Base-by-base conservation (phyloP, 1,140 invertebrate species). In the Lasaia peninsularis region DNA sequence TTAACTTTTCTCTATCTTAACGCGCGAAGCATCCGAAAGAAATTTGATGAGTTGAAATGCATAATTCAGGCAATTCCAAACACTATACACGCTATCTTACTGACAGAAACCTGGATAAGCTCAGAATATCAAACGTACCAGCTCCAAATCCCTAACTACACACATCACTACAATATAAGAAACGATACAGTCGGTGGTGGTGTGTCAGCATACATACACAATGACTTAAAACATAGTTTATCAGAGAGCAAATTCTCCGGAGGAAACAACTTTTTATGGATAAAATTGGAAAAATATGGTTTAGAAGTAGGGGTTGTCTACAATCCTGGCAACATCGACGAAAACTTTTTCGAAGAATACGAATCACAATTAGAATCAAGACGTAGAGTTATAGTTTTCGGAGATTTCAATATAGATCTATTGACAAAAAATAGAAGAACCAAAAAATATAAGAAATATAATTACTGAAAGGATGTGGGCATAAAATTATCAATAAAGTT, bases 201-300 rank as follows among this genome's bases (percentile, higher is more conserved):
- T 20, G 57, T 59, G n/a, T 53, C 57, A 8, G 28, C 28, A n/a
- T 53, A 53, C 40, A 21, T 52, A 10, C 50, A 53, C 50, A 48
- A 59, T 59, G 24, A 52, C 35, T 16, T 53, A 24, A 33, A 59
- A 44, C 51, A 59, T 20, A n/a, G 33, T 34, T 16, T 32, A 12
- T 40, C 54, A 10, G 49, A 50, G 56, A 37, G 28, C 33, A 16
- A 18, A 24, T 54, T 28, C n/a, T 16, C 20, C 24, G 35, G 52
- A 14, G 59, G 50, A 14, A 61, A 61, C 10, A 55, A 61, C 11
- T 61, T 52, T 32, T 40, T 61, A 10, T 60, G 59, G 59, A 52
- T 61, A 32, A 18, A 35, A n/a, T 16, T 61, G 10, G n/a, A 61
- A 10, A 61, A 56, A 12, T 61, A 33, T 12, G 54, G 16, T n/a